Evolutionary conservation across 2,888 invertebrate genomes (phyloP), one percentile per base, ranked within the genome.

Genomic region (Neria commutata): DNA sequence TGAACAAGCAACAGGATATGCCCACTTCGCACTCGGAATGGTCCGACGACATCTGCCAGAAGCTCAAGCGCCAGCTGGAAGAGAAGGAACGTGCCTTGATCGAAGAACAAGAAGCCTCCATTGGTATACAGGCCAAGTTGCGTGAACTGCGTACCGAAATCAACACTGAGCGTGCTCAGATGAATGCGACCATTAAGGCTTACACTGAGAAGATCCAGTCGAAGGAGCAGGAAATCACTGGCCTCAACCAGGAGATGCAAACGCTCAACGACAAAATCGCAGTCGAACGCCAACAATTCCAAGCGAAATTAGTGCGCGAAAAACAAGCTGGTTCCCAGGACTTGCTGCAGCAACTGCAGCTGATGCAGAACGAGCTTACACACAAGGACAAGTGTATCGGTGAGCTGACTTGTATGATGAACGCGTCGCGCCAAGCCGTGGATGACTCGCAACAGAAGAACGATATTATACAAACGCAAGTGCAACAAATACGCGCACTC

Each of bases 1-100:
- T 95, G 69, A 94, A 94, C 83, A 94, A 94, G 78, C 94, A 94
- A 80, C 89, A 92, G 79, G 90, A 89, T 78, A 89, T 89, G 63
- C 85, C 88, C 67, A 88, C 90, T 0, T 85, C 89, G 66, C 88
- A 91, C 75, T 89, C 91, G 2, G 94, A 94, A 75, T 94, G 94
- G 94, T 89, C 89, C 53, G 92, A 93, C 87, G 95, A 95, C 79
- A 92, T 94, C 1, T 87, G 94, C 64, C 90, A 91, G 68, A 91
- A 92, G 74, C 78, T 95, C 68, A 93, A 92, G 80, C 94, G 92
- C 70, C 94, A 95, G 79, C 83, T 96, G 25, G 91, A 91, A 21
- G 95, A 95, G 67, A 93, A 92, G 73, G 94, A 94, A 69, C 91
- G 91, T 69, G 86, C 88, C 1, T 80, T 93, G 3, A 80, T 85